phyloP scores from a whole-genome alignment of 2,113 vertebrate genomes.

The Penelope pileata region DNA sequence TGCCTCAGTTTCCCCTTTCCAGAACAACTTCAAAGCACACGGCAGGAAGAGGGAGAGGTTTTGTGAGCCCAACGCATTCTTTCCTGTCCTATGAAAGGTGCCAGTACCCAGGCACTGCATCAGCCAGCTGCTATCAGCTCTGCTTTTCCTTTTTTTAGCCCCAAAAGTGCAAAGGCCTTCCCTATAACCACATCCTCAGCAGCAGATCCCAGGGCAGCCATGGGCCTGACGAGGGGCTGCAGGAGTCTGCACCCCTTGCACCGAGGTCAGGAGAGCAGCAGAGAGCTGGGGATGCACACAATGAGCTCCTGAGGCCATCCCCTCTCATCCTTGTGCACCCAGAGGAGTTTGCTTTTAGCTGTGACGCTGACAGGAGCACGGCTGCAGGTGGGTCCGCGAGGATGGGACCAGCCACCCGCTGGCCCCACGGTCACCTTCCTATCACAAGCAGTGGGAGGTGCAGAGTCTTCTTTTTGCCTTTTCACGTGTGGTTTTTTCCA shows the following conservation, averaged over 20 bases:
- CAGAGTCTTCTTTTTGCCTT: background rate
- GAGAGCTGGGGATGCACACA: rapidly evolving
- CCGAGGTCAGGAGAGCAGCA: background rate
- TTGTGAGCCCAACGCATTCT: background rate
- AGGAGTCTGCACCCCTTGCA: background rate
- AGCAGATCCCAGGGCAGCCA: background rate
- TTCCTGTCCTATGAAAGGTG: rapidly evolving
- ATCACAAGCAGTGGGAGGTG: background rate
- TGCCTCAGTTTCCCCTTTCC: background rate
- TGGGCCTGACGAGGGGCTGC: background rate
- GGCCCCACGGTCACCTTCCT: background rate
- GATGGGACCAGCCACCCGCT: background rate
- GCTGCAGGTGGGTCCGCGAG: rapidly evolving
- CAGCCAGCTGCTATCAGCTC: background rate
- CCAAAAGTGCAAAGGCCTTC: background rate
- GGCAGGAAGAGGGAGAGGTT: background rate
- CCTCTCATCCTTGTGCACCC: too few relatives aligned
- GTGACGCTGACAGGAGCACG: background rate
- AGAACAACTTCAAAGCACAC: background rate
- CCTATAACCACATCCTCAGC: background rate
- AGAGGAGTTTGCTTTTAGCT: background rate
- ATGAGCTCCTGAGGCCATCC: background rate
- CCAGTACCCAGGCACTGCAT: background rate
- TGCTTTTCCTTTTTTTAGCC: background rate
- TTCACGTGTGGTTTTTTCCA: background rate